Evolutionary conservation across 2,888 invertebrate species (phyloP).

Genomic region (Boloria euphrosyne): DNA sequence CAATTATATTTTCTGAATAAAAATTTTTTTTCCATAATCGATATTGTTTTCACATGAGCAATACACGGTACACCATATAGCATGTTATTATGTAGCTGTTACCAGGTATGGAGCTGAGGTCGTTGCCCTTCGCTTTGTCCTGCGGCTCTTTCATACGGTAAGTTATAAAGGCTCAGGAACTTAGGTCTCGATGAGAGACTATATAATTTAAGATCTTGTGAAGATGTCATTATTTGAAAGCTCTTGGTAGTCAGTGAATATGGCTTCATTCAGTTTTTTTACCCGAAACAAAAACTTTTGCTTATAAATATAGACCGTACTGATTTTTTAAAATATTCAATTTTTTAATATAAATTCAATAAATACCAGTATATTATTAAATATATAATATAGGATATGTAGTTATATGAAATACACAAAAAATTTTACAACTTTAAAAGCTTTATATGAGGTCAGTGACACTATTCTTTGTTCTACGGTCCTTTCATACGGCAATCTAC

Average conservation of each 20-base stretch:
- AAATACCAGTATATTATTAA: too few species aligned
- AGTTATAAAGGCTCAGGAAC: constrained; percentile 35
- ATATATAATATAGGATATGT: too few species aligned
- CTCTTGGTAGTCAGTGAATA: background rate
- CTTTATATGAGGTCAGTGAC: too few species aligned
- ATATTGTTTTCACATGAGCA: constrained; percentile 7
- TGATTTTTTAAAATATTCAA: too few species aligned
- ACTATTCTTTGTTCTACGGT: background rate
- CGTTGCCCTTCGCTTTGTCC: constrained; percentile 72
- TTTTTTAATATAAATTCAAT: too few species aligned
- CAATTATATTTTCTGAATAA: background rate
- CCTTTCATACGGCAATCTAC: background rate
- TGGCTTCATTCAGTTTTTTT: background rate
- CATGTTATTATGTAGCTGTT: constrained; percentile 17
- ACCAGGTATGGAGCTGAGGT: constrained; percentile 43
- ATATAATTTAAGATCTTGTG: constrained; percentile 13
- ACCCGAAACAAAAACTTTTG: too few species aligned
- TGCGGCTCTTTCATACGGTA: constrained; percentile 45
- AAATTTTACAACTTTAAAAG: too few species aligned
- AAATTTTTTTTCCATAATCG: background rate
- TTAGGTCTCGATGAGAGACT: constrained; percentile 21
- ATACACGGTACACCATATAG: constrained; percentile 2
- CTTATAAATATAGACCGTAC: too few species aligned
- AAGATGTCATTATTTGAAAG: background rate
- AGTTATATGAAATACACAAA: too few species aligned